Conservation (phyloP, 2,113 vertebrate genomes). For the Phaethon lepturus region DNA sequence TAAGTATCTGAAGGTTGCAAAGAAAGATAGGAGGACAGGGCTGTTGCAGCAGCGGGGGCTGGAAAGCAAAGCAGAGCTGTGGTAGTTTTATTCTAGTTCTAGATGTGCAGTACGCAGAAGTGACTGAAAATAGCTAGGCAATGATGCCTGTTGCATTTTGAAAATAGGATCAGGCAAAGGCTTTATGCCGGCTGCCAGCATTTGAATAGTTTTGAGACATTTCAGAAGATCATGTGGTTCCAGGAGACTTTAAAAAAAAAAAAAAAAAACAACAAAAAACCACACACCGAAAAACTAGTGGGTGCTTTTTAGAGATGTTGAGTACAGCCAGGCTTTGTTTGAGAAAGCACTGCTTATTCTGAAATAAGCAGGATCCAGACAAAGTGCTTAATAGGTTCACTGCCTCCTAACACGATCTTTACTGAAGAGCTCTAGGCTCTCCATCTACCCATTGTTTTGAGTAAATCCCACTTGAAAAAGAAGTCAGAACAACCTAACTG, state of each 20-base stretch:
- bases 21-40: background rate
- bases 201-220: constrained; percentile 23
- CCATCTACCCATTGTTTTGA: background rate
- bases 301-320: constrained; percentile 2
- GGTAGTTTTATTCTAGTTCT: background rate
- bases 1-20: background rate
- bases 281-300: background rate
- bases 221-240: constrained; percentile 36
- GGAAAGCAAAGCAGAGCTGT: background rate
- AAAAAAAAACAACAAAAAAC: background rate
- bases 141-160: background rate
- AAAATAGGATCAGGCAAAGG: constrained; percentile 34
- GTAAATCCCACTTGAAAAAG: background rate
- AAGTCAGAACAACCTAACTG: background rate
- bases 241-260: background rate
- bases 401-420: background rate
- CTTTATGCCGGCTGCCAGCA: constrained; percentile 26
- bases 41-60: background rate
- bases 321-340: constrained; percentile 33
- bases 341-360: constrained; percentile 4
- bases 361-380: constrained; percentile 11
- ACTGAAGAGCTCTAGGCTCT: background rate
- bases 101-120: background rate
- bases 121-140: constrained; percentile 17
- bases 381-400: background rate